Base-by-base conservation (phyloP, 2,888 invertebrate genomes). In the Choreutis nemorana region DNA sequence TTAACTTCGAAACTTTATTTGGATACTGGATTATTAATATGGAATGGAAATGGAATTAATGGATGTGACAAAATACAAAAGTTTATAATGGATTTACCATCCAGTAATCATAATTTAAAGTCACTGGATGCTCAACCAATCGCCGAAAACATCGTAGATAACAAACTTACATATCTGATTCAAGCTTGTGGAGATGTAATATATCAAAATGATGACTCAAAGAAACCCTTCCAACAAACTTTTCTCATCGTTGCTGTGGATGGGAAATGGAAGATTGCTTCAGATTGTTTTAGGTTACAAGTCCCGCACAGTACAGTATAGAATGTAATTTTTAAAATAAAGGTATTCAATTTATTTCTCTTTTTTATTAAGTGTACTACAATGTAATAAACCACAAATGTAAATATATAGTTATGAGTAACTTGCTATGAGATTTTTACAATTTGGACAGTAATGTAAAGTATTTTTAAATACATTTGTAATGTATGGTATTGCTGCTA, bases 251-350 rank as follows among this genome's bases (percentile, higher is more conserved):
- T 94, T 0, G 91, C 92, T 3, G 86, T 90, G 37, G 91, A 87
- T 9, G 91, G 92, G 41, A 94, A 94, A 55, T 96, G 95, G 95
- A 95, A 95, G 71, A 91, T 97, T 42, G 92, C 91, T 7, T 91
- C 90, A 23, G 95, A 96, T 56, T 89, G 89, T 47, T 94, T 93
- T 49, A 81, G 95, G 51, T 79, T 91, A 43, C 90, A 92, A 77
- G 91, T 75, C 12, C 77, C 77, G 1, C 68, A n/a, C n/a, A n/a
- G n/a, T n/a, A n/a, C n/a, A n/a, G n/a, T n/a, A n/a, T n/a, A n/a
- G n/a, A n/a, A n/a, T n/a, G n/a, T n/a, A n/a, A n/a, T n/a, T n/a
- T n/a, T n/a, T n/a, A n/a, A n/a, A n/a, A n/a, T n/a, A n/a, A n/a
- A n/a, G n/a, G n/a, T n/a, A n/a, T n/a, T n/a, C n/a, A 21, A 21